These are phyloP conservation scores for Hormiphora californensis DNA, from an alignment of 37 sponge, comb jelly and placozoan species.

Conservation along the genomic window DNA sequence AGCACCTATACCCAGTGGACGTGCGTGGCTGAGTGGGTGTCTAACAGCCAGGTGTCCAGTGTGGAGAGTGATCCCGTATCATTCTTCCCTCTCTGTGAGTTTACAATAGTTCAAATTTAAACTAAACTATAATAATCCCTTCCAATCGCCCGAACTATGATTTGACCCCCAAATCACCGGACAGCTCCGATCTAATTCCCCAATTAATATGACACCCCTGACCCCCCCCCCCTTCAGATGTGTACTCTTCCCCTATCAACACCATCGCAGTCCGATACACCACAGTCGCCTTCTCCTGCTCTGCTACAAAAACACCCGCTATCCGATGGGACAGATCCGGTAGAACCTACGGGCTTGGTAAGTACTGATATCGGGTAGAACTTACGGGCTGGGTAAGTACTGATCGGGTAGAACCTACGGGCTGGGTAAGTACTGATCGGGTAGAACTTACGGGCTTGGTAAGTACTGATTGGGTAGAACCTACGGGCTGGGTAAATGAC, in stretches of 20 bases:
- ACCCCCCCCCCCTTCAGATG: not conserved
- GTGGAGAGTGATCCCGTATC: conserved; percentile 15
- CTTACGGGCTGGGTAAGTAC: too few species aligned
- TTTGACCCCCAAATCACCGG: too few species aligned
- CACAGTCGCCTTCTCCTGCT: conserved; percentile 3
- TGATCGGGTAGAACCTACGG: too few species aligned
- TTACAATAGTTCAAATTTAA: not conserved
- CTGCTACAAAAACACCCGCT: not conserved
- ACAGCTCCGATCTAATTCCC: too few species aligned
- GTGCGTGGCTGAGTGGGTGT: not conserved
- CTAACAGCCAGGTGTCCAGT: not conserved
- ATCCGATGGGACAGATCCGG: conserved; percentile 52
- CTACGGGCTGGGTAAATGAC: too few species aligned
- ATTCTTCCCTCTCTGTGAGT: conserved; percentile 49
- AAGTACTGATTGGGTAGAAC: too few species aligned
- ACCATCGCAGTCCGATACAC: conserved; percentile 56
- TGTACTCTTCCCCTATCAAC: conserved; percentile 22
- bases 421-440: too few species aligned
- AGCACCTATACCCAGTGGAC: not conserved
- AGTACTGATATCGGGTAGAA: too few species aligned
- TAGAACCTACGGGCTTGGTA: conserved; percentile 27
- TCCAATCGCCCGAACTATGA: too few species aligned
- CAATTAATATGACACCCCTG: too few species aligned
- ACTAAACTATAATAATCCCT: not conserved
- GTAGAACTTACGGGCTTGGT: too few species aligned